These are phyloP conservation scores for Clusia tigrina DNA, from an alignment of 2,888 invertebrate genomes.

Conservation along the genomic window DNA sequence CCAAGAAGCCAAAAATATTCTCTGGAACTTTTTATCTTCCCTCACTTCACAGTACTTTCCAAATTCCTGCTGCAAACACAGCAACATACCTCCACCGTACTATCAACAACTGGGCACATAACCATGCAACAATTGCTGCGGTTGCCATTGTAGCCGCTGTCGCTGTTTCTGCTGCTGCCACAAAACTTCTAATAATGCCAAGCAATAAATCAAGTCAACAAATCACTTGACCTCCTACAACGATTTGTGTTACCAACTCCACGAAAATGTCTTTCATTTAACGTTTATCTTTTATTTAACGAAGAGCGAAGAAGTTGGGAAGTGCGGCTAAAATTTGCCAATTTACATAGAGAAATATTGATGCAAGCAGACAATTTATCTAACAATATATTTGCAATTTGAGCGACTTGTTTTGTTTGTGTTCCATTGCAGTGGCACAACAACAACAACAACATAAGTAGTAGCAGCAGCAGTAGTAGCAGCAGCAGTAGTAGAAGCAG, in stretches of 20 bases:
- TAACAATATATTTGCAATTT: not conserved
- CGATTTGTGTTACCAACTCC: conserved; percentile 16
- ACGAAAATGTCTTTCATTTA: conserved; percentile 10
- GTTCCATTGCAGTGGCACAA: no score
- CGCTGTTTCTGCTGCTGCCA: not conserved
- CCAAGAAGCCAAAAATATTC: not conserved
- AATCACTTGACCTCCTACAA: conserved; percentile 31
- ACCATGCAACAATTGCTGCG: no score
- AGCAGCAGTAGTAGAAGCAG: not conserved
- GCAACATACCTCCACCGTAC: no score
- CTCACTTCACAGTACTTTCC: not conserved
- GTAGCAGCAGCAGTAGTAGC: not conserved
- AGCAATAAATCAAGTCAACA: conserved; percentile 26
- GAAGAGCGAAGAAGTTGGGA: no score
- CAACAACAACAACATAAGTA: not conserved
- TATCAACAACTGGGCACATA: not conserved
- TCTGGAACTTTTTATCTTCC: not conserved
- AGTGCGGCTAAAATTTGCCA: conserved; percentile 28
- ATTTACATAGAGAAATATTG: conserved; percentile 28
- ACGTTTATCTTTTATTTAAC: no score
- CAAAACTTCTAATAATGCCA: conserved; percentile 14
- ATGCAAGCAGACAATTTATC: conserved; percentile 21
- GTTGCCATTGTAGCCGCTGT: not conserved
- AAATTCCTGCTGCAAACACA: no score
- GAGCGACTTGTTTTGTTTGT: conserved; percentile 8